Evolutionary conservation across 1,140 invertebrate genomes (phyloP).

Genomic region (Nebria ingens): DNA sequence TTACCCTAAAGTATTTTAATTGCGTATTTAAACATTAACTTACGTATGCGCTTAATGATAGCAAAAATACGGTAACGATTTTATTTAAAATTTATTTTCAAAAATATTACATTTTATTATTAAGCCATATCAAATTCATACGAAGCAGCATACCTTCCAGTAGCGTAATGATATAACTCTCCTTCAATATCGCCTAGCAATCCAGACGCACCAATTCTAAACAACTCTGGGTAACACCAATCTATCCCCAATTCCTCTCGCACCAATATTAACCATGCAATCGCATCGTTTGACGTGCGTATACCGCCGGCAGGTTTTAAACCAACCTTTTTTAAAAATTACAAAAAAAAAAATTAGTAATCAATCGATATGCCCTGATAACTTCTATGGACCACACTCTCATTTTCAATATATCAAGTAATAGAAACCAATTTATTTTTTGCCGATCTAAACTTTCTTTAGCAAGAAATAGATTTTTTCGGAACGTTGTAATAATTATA

Average conservation of each 20-base stretch:
- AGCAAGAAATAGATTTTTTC: background rate
- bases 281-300: slow-evolving; percentile 71
- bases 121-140: slow-evolving; percentile 2
- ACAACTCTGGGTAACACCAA: slow-evolving; percentile 75
- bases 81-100: background rate
- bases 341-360: background rate
- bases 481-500: background rate
- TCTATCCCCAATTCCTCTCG: slow-evolving; percentile 76
- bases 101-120: background rate
- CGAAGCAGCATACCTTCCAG: slow-evolving; percentile 18
- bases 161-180: slow-evolving; percentile 43
- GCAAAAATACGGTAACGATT: background rate
- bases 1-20: background rate
- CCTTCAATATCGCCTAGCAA: slow-evolving; percentile 70
- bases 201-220: slow-evolving; percentile 91
- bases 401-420: background rate
- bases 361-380: background rate
- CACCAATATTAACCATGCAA: slow-evolving; percentile 79
- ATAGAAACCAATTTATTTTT: background rate
- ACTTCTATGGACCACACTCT: background rate
- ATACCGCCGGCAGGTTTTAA: slow-evolving; percentile 97
- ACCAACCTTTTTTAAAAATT: slow-evolving; percentile 57
- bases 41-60: background rate
- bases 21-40: background rate
- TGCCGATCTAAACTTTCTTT: background rate